Evolutionary conservation across 2,113 vertebrate species (phyloP), one percentile per base, ranked within the genome.

Genomic region (Bettongia penicillata): DNA sequence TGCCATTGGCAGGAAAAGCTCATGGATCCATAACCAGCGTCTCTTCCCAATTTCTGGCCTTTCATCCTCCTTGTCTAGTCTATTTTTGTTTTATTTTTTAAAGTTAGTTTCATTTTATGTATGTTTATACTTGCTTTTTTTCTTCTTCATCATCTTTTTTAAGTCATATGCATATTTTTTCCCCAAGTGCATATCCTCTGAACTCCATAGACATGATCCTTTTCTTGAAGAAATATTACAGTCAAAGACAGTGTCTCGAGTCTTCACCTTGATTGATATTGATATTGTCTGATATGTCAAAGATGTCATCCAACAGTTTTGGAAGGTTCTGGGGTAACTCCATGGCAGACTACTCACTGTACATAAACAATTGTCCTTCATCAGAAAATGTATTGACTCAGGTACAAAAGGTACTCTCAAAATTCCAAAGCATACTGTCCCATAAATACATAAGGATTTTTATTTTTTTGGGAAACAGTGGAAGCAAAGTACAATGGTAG

Each of bases 261-360:
- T 99, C 99, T 99, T 99, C 99, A 99, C 98, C 98, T 98, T 98
- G 98, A 98, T 98, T 99, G 98, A 98, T 98, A 98, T 98, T 99
- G 98, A 98, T 98, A 98, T 98, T 99, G 98, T 98, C 98, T 99
- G 99, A 99, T 99, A 99, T 99, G 98, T 99, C 98, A 99, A 99
- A 99, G 98, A 97, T 99, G 99, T 98, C 98, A 98, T 99, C 98
- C 53, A 53, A 52, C 53, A 23, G 3, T 26, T 61, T 28, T 61
- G 28, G 53, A 55, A 55, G 25, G 7, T 55, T 55, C 53, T 26
- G 8, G 53, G 53, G 55, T 61, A 3, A 61, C 55, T 61, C 26
- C 26, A 28, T 31, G 55, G 55, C 26, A 31, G 26, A 31, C 26
- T 61, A 61, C 55, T 61, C 55, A 61, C 26, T 61, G 26, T 31